Percentiles rank a stretch among this genome's conserved stretches.
Evolutionary conservation across 2,888 invertebrate genomes (phyloP).

Genomic region (Bibio marci): DNA sequence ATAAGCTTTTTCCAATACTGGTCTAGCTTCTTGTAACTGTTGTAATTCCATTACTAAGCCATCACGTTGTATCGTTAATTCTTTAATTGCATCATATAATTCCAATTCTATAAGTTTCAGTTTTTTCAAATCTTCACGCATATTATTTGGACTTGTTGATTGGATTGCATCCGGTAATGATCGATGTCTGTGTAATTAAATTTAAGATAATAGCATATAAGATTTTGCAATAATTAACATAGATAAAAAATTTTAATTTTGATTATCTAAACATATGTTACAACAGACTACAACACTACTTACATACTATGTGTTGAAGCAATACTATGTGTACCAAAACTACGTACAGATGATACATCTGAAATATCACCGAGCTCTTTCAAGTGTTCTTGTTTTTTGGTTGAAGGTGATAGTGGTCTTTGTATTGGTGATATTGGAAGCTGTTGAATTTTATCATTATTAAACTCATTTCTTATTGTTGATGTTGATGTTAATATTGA

Average conservation of each 20-base stretch:
- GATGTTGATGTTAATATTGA: slow-evolving; percentile 6
- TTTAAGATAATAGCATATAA: neutral
- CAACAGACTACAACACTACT: too few species aligned
- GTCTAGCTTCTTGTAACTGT: slow-evolving; percentile 29
- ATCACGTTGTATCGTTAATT: slow-evolving; percentile 26
- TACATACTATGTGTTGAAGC: slow-evolving; percentile 21
- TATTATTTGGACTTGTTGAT: slow-evolving; percentile 20
- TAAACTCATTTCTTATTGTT: slow-evolving; percentile 9
- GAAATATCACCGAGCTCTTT: slow-evolving; percentile 20
- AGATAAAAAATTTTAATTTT: too few species aligned
- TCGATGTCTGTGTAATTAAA: slow-evolving; percentile 12
- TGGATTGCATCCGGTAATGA: slow-evolving; percentile 14
- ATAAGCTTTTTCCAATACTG: slow-evolving; percentile 29
- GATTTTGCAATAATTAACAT: neutral
- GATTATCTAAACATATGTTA: too few species aligned
- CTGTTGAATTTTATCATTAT: neutral
- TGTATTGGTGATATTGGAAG: slow-evolving; percentile 14
- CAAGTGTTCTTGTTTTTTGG: slow-evolving; percentile 5
- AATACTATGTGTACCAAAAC: slow-evolving; percentile 24
- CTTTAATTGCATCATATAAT: slow-evolving; percentile 26
- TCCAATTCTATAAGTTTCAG: slow-evolving; percentile 26
- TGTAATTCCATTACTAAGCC: slow-evolving; percentile 30
- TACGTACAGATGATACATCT: slow-evolving; percentile 25
- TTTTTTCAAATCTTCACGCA: slow-evolving; percentile 27
- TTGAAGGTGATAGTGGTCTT: slow-evolving; percentile 15